These are phyloP conservation scores for Hippocampus mohnikei DNA, from an alignment of 2,113 vertebrate species.

Conservation along the genomic window DNA sequence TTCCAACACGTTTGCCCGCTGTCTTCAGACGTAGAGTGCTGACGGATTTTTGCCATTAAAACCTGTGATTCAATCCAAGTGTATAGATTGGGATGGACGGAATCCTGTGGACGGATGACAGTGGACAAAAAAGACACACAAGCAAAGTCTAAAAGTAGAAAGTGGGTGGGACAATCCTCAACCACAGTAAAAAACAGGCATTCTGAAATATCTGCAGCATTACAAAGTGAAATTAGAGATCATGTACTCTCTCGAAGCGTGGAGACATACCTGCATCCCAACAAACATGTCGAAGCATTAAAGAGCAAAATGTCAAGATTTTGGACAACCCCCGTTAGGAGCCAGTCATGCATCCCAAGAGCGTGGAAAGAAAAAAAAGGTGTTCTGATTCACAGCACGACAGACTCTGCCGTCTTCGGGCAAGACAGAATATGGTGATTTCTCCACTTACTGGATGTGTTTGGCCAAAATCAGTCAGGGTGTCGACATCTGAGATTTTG, in stretches of 20 bases:
- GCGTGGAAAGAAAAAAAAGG: conserved; percentile 33
- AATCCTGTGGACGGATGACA: neutral
- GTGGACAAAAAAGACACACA: neutral
- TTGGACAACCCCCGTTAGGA: conserved; percentile 62
- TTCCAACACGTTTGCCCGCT: neutral
- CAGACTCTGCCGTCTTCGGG: conserved; percentile 43
- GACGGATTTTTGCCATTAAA: neutral
- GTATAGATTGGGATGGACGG: neutral
- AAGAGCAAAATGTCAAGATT: conserved; percentile 55
- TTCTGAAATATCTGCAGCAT: conserved; percentile 16
- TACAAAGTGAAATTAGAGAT: conserved; percentile 35
- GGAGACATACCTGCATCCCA: conserved; percentile 57
- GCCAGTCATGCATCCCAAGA: conserved; percentile 59
- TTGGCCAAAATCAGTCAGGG: conserved; percentile 50
- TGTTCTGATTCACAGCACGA: conserved; percentile 44
- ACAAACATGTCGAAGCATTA: conserved; percentile 55
- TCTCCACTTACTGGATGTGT: conserved; percentile 48
- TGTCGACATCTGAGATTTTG: conserved; percentile 27
- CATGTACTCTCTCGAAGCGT: conserved; percentile 22
- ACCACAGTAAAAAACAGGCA: neutral
- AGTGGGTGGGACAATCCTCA: neutral
- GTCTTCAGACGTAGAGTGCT: conserved; percentile 4
- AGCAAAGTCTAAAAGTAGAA: neutral
- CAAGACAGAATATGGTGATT: conserved; percentile 57
- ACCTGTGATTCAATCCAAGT: neutral